phyloP scores from a whole-genome alignment of 2,113 vertebrate species.

The Cephalopholis sonnerati region DNA sequence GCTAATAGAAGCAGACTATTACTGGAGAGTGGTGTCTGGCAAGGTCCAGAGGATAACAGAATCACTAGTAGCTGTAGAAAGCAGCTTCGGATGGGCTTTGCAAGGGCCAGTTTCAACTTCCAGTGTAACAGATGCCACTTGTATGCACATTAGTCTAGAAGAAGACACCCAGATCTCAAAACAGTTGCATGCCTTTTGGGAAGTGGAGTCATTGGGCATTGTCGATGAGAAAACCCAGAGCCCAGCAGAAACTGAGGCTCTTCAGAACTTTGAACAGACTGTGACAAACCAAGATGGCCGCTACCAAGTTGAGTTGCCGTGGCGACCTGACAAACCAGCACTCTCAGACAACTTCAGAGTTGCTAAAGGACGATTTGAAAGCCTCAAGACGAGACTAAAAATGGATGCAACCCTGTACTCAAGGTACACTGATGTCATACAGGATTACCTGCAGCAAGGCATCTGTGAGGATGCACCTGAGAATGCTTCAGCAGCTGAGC shows the following conservation, averaged over 20 bases:
- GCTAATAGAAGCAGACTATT: neutral
- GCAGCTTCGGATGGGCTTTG: neutral
- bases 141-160: neutral
- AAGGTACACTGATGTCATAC: constrained; percentile 4
- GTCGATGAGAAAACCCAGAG: neutral
- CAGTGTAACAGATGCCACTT: neutral
- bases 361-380: neutral
- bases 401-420: neutral
- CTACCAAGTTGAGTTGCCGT: neutral
- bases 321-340: neutral
- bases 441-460: constrained; percentile 1
- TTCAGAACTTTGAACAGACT: neutral
- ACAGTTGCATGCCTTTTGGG: constrained; percentile 24
- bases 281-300: neutral
- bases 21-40: neutral
- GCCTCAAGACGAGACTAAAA: neutral
- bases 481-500: neutral
- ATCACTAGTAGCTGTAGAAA: neutral
- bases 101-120: neutral
- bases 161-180: constrained; percentile 15
- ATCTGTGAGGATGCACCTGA: neutral
- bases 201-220: constrained; percentile 11
- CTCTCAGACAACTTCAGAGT: neutral
- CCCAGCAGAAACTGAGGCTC: neutral
- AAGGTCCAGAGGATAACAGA: neutral